Conservation (phyloP, 2,113 vertebrate genomes). For the Cettia cetti region DNA sequence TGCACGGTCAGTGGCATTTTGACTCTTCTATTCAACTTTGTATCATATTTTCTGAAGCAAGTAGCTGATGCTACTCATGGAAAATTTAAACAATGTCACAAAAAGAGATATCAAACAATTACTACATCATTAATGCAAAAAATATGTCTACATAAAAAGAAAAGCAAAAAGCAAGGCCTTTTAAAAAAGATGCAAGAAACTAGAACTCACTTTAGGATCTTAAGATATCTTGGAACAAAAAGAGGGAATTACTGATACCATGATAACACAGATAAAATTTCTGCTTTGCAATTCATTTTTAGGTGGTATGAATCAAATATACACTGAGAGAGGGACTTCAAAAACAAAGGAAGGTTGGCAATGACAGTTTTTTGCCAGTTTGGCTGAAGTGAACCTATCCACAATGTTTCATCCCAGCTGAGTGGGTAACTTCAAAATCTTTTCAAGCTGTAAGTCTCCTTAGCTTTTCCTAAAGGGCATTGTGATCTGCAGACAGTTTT, state of each 20-base stretch:
- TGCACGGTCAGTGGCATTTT: not conserved
- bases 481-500: constrained; percentile 30
- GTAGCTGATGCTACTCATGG: not conserved
- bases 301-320: constrained; percentile 58
- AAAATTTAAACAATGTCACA: not conserved
- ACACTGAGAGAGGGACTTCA: constrained; percentile 18
- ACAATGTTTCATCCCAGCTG: not conserved
- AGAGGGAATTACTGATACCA: constrained; percentile 31
- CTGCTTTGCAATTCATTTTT: constrained; percentile 63
- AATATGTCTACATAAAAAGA: not conserved
- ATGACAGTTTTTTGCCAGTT: constrained; percentile 8
- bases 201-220: not conserved
- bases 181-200: not conserved
- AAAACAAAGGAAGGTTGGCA: constrained; percentile 52
- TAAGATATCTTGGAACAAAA: not conserved
- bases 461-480: constrained; percentile 42
- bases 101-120: not conserved
- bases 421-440: constrained; percentile 22
- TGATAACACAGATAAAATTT: constrained; percentile 53
- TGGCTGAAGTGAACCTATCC: constrained; percentile 16
- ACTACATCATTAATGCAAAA: not conserved
- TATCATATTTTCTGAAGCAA: not conserved
- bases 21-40: not conserved
- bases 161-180: not conserved
- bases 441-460: constrained; percentile 42